A percentile compares a stretch with the other conserved stretches of the same genome.
Conservation (phyloP, 2,797 vertebrate genomes). For the Rhynchonycteris naso region DNA sequence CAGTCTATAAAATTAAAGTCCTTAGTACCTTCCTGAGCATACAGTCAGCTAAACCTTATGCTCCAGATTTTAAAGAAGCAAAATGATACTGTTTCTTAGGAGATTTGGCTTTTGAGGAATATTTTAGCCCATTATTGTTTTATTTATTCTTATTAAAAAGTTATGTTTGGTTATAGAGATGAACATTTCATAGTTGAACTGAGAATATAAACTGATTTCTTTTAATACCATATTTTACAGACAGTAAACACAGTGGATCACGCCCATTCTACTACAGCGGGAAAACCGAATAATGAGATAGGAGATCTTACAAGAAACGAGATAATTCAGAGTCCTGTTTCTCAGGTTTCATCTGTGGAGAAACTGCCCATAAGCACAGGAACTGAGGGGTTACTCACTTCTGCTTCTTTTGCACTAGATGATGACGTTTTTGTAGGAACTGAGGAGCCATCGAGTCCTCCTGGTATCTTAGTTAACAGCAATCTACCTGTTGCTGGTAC, state of each 20-base stretch:
- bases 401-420: neutral
- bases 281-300: slow-evolving; percentile 67
- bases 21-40: neutral
- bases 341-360: slow-evolving; percentile 67
- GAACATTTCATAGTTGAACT: slow-evolving; percentile 57
- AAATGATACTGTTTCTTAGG: neutral
- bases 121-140: slow-evolving; percentile 23
- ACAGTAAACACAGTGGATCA: slow-evolving; percentile 62
- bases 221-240: slow-evolving; percentile 71
- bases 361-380: slow-evolving; percentile 71
- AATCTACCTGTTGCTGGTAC: slow-evolving; percentile 80
- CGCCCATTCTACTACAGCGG: neutral
- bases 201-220: slow-evolving; percentile 46
- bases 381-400: slow-evolving; percentile 47
- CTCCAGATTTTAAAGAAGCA: slow-evolving; percentile 22
- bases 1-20: neutral
- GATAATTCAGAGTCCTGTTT: slow-evolving; percentile 45
- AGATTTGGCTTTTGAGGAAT: slow-evolving; percentile 46
- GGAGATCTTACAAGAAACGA: slow-evolving; percentile 45
- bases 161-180: slow-evolving; percentile 21
- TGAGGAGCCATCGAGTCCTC: neutral
- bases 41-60: neutral
- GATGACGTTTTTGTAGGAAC: slow-evolving; percentile 77
- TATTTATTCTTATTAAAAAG: slow-evolving; percentile 46
- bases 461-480: neutral